Evolutionary conservation across 2,888 invertebrate species (phyloP).

Genomic region (Boloria selene): DNA sequence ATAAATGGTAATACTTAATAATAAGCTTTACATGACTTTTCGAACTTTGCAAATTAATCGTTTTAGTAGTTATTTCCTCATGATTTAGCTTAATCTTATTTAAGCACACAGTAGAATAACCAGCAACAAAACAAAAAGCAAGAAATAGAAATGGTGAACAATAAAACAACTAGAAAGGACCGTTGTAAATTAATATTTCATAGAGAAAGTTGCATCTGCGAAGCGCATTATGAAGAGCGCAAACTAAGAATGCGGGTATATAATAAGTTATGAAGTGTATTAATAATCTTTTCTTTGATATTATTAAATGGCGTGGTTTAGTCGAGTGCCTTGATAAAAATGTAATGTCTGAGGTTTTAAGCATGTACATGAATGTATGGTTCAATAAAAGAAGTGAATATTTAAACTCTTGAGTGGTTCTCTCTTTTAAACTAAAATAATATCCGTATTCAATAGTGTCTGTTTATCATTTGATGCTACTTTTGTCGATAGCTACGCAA

Average conservation of each 20-base stretch:
- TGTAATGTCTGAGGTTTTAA: too few relatives aligned
- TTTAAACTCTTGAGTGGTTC: too few relatives aligned
- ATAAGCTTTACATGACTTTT: too few relatives aligned
- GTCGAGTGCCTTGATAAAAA: too few relatives aligned
- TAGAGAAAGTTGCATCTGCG: constrained; percentile 30
- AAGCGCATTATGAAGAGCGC: constrained; percentile 28
- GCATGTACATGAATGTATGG: too few relatives aligned
- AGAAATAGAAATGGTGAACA: constrained; percentile 24
- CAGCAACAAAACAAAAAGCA: constrained; percentile 15
- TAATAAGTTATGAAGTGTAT: constrained; percentile 12
- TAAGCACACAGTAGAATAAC: constrained; percentile 7
- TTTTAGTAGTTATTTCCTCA: neutral
- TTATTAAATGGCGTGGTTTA: neutral
- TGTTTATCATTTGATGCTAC: too few relatives aligned
- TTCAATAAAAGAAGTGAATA: too few relatives aligned
- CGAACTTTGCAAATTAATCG: neutral
- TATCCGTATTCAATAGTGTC: too few relatives aligned
- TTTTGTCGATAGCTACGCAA: too few relatives aligned
- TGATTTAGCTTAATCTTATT: neutral
- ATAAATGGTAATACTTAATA: too few relatives aligned
- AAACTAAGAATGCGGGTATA: constrained; percentile 23
- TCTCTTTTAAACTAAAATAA: too few relatives aligned
- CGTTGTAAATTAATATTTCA: constrained; percentile 37
- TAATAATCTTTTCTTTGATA: constrained; percentile 3
- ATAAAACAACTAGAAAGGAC: constrained; percentile 31